Conservation (phyloP, 2,113 vertebrate species). For the Bostrychus sinensis region DNA sequence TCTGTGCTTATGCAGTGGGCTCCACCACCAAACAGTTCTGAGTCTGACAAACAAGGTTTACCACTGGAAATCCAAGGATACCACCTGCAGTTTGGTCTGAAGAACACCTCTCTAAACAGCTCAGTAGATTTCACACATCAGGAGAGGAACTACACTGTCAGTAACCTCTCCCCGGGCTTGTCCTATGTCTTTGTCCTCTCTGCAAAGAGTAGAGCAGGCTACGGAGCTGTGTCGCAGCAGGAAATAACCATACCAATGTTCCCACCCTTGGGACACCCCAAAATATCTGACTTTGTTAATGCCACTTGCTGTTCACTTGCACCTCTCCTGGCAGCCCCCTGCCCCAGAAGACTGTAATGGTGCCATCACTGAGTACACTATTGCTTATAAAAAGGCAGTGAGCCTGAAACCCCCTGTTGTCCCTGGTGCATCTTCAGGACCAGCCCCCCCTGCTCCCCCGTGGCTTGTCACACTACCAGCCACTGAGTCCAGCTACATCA, state of each 20-base stretch:
- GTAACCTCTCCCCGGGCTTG: conserved; percentile 85
- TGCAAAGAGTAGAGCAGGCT: conserved; percentile 86
- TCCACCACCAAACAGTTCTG: conserved; percentile 55
- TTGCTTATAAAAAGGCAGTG: conserved; percentile 84
- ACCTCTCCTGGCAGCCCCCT: conserved; percentile 89
- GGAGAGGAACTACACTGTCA: conserved; percentile 81
- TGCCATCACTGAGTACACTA: conserved; percentile 86
- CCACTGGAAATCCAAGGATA: conserved; percentile 85
- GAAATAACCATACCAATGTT: conserved; percentile 86
- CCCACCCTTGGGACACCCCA: conserved; percentile 86
- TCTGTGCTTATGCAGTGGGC: conserved; percentile 77
- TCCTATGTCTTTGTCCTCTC: conserved; percentile 90
- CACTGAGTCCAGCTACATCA: conserved; percentile 84
- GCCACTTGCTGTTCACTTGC: conserved; percentile 86
- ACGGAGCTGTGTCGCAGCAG: conserved; percentile 82
- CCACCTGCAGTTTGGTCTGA: conserved; percentile 88
- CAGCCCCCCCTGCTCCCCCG: conserved; percentile 49
- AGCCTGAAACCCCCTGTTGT: conserved; percentile 65
- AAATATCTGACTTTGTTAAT: conserved; percentile 85
- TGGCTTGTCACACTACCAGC: conserved; percentile 84
- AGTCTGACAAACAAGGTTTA: conserved; percentile 47
- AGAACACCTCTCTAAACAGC: conserved; percentile 79
- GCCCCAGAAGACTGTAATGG: conserved; percentile 84
- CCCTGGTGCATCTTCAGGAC: conserved; percentile 26
- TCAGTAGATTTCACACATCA: conserved; percentile 81